Evolutionary conservation across 2,113 vertebrate species (phyloP), one percentile per base, ranked within the genome.

Genomic region (Bagarius yarrelli): DNA sequence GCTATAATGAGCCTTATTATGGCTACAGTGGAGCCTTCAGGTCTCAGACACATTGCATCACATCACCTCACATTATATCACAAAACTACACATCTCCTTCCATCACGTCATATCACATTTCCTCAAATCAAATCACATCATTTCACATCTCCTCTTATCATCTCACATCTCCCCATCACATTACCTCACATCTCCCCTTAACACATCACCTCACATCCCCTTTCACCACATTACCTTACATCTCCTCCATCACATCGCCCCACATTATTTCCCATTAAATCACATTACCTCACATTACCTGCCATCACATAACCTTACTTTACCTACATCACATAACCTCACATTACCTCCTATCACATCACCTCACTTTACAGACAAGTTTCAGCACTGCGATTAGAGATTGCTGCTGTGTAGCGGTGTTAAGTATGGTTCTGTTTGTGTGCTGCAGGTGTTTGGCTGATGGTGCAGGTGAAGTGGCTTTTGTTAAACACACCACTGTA

Each of bases 11-110:
- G 89, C 55, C 34, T 3, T 98, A 94, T 87, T 94, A 93, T 0
- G 94, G 96, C 36, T 95, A 95, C 12, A 87, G 87, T 0, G 97
- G 97, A 50, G 96, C 95, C 0, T 88, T 98, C 16, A 93, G 94
- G 97, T 94, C 90, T 8, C 36, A 34, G 2, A 53, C 56, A 56
- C 53, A 13, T 56, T 52, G 21, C 15, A 3, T 36, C 21, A 23
- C 11, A 23, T 36, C 8, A 18, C 60, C 4, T 30, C 1, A 14
- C 21, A 47, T 47, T 47, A 47, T 11, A n/a, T 59, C 56, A 23
- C 56, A 59, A n/a, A 47, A 34, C 56, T 19, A 3, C 21, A 56
- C 21, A 56, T 21, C 55, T 56, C 15, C 21, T 15, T 56, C 15
- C 9, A 21, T 56, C 21, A 2, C 55, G 12, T 18, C 55, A 21